Percentiles rank a stretch among this genome's conserved stretches.
Evolutionary conservation across 23 tunicate species (phyloP).

Genomic region (Corella eumyota): DNA sequence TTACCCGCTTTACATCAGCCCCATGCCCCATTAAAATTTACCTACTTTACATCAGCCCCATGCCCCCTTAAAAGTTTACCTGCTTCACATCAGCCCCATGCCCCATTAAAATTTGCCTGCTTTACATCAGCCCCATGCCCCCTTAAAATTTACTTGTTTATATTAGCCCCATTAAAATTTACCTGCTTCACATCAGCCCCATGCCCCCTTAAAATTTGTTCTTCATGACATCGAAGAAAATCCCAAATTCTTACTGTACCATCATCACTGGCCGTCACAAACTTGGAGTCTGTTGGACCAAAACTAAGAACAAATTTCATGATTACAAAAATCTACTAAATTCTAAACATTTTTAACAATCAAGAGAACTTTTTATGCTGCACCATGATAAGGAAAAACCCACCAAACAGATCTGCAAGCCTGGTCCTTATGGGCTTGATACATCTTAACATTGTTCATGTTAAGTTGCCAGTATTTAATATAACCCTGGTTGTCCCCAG

Average conservation of each 20-base stretch:
- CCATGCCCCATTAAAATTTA: neutral
- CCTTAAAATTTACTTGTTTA: too few species aligned
- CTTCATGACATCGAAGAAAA: slow-evolving; percentile 69
- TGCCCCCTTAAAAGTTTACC: slow-evolving; percentile 19
- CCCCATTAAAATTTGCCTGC: slow-evolving; percentile 31
- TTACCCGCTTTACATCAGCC: slow-evolving; percentile 1
- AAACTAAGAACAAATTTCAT: slow-evolving; percentile 32
- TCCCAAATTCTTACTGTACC: slow-evolving; percentile 99
- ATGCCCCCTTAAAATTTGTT: slow-evolving; percentile 52
- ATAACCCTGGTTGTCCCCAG: slow-evolving; percentile 96
- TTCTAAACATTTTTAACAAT: neutral
- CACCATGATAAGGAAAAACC: neutral
- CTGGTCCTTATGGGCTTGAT: slow-evolving; percentile 98
- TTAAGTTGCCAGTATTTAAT: slow-evolving; percentile 98
- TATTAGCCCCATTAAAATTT: too few species aligned
- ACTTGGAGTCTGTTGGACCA: slow-evolving; percentile 93
- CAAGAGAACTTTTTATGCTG: neutral
- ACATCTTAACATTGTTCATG: slow-evolving; percentile 98
- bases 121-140: slow-evolving; percentile 19
- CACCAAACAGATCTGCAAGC: slow-evolving; percentile 93
- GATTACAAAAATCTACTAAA: neutral
- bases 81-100: slow-evolving; percentile 95
- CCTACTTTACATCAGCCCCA: slow-evolving; percentile 16
- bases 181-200: slow-evolving; percentile 94
- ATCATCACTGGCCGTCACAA: slow-evolving; percentile 93